These are phyloP conservation scores for Phalacrocorax brasilianus DNA, from an alignment of 2,113 vertebrate species.

Conservation along the genomic window DNA sequence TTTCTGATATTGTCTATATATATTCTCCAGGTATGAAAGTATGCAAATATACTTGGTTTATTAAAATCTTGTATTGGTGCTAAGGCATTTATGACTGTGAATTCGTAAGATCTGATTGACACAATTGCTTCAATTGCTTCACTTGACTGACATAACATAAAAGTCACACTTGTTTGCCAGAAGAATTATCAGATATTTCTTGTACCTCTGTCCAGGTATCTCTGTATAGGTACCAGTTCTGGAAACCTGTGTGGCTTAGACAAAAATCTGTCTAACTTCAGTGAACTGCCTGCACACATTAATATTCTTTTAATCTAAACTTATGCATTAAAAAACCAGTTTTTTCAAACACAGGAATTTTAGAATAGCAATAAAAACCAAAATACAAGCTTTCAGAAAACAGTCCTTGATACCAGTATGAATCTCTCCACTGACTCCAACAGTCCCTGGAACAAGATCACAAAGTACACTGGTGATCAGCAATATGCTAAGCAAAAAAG, in stretches of 20 bases:
- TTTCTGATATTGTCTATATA: not conserved
- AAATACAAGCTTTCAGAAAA: not conserved
- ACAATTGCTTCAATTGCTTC: not conserved
- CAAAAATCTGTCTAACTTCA: not conserved
- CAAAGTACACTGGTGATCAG: not conserved
- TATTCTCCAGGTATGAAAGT: not conserved
- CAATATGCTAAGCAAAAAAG: not conserved
- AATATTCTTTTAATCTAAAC: not conserved
- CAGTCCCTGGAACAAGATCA: not conserved
- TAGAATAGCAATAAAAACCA: not conserved
- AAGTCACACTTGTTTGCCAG: not conserved
- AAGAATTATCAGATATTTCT: not conserved
- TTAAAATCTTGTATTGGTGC: conserved; percentile 7
- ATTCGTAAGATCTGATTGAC: not conserved
- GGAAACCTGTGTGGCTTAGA: not conserved
- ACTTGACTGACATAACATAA: not conserved
- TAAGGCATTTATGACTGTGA: not conserved
- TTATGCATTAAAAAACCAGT: not conserved
- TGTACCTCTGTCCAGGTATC: not conserved
- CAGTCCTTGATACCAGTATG: not conserved
- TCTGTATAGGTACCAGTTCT: not conserved
- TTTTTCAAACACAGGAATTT: not conserved
- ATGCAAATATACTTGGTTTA: conserved; percentile 23
- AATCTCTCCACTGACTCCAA: not conserved
- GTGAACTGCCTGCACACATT: fast-evolving